Percentiles rank a stretch among this genome's conserved stretches.
phyloP scores from a whole-genome alignment of 1,140 invertebrate genomes.

The Odontomachus brunneus region DNA sequence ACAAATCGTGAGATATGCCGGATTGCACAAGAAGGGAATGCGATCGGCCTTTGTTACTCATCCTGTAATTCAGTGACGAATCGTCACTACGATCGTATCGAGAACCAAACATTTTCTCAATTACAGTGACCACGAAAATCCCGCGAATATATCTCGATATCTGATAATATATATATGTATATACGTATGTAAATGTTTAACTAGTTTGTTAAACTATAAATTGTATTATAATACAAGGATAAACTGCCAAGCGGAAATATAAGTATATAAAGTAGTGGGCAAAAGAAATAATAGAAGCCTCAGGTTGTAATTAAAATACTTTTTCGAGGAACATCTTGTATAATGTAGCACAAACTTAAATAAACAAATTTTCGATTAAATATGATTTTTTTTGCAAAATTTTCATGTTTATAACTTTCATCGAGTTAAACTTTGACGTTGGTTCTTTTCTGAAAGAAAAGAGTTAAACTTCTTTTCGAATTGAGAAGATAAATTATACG shows the following conservation, averaged over 20 bases:
- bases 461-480: no score
- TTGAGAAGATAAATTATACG: no score
- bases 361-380: conserved; percentile 50
- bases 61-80: conserved; percentile 29
- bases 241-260: not conserved
- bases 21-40: not conserved
- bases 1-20: not conserved
- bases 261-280: conserved; percentile 13
- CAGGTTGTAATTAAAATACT: not conserved
- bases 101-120: not conserved
- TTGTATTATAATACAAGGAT: not conserved
- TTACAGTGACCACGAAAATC: not conserved
- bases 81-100: not conserved
- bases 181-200: conserved; percentile 1
- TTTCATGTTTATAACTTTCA: not conserved
- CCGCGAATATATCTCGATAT: conserved; percentile 28
- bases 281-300: conserved; percentile 1
- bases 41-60: conserved; percentile 13
- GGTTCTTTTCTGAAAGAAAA: not conserved
- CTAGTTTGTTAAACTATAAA: not conserved
- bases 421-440: not conserved
- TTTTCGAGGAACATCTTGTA: not conserved
- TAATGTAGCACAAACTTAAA: conserved; percentile 38
- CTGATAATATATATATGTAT: not conserved
- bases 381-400: not conserved